Evolutionary conservation across 2,888 invertebrate species (phyloP), one percentile per base, ranked within the genome.

Genomic region (Automeris io): DNA sequence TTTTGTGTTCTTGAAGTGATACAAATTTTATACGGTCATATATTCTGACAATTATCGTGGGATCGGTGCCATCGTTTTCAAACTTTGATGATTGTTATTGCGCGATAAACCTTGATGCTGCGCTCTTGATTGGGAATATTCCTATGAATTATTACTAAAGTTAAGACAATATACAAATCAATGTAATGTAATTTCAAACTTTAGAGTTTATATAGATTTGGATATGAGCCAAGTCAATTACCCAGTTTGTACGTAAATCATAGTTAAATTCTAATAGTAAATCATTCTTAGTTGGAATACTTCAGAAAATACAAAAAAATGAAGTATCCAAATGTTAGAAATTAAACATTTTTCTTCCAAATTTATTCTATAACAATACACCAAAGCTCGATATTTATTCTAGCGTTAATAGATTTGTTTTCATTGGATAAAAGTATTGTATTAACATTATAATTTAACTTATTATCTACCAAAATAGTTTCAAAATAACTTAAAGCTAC

Each of bases 21-120:
- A 39, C 25, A 25, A 39, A 37, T 48, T 47, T 47, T 49, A 49
- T 54, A 44, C 25, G 29, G 35, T 33, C 32, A 32, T 46, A 39
- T 33, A 39, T 39, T 52, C 41, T 49, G 51, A 50, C 61, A 62
- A 66, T 66, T 61, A 57, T 56, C 62, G 60, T 63, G 63, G 54
- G 65, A 63, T 57, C 41, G 19, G 16, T 18, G 33, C 12, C 42
- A 37, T 49, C 45, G 51, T 46, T 47, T 54, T 50, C 41, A 45
- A 32, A 47, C 45, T 40, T 51, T 51, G 49, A 41, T 46, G 47
- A 52, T 47, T 44, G 42, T 40, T 40, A 42, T 39, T 45, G 39
- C 42, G 42, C 47, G 12, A 42, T 51, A 50, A 60, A 51, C 54
- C 46, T 52, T 24, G 33, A 43, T 42, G 41, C 16, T 23, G 22